phyloP scores from a whole-genome alignment of 1,140 invertebrate species.

The Marisa cornuarietis region DNA sequence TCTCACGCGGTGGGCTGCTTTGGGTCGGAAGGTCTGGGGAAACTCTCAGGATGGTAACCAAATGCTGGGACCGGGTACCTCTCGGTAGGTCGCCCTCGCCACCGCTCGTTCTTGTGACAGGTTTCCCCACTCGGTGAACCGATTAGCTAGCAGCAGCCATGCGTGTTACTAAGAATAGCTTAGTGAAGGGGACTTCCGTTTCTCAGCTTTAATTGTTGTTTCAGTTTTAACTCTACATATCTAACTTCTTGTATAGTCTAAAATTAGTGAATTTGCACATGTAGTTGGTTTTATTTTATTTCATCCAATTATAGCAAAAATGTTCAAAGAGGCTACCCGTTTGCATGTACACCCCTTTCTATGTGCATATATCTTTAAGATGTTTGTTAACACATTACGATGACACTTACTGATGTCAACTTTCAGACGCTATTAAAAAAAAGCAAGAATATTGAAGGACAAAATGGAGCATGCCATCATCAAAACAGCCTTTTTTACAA shows the following conservation, averaged over 20 bases:
- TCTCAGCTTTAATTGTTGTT: too few relatives aligned
- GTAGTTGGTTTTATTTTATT: background rate
- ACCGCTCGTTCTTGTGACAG: too few relatives aligned
- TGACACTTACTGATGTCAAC: background rate
- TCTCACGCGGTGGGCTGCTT: too few relatives aligned
- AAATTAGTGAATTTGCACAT: background rate
- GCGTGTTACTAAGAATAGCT: too few relatives aligned
- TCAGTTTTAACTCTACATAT: background rate
- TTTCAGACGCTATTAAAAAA: background rate
- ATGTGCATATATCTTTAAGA: background rate
- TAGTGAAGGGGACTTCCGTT: too few relatives aligned
- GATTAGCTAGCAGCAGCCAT: too few relatives aligned
- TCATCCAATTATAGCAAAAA: too few relatives aligned
- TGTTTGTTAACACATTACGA: background rate
- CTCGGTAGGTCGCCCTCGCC: too few relatives aligned
- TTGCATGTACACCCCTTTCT: background rate
- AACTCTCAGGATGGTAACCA: too few relatives aligned
- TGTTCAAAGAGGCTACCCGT: background rate
- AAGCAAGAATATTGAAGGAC: background rate
- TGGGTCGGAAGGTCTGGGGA: too few relatives aligned
- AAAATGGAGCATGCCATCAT: background rate
- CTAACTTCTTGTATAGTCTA: background rate
- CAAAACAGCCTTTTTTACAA: background rate
- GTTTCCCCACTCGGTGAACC: too few relatives aligned
- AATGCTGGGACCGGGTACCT: too few relatives aligned